These are phyloP conservation scores for Physeter macrocephalus DNA, from an alignment of 2,113 vertebrate species.

Conservation along the genomic window DNA sequence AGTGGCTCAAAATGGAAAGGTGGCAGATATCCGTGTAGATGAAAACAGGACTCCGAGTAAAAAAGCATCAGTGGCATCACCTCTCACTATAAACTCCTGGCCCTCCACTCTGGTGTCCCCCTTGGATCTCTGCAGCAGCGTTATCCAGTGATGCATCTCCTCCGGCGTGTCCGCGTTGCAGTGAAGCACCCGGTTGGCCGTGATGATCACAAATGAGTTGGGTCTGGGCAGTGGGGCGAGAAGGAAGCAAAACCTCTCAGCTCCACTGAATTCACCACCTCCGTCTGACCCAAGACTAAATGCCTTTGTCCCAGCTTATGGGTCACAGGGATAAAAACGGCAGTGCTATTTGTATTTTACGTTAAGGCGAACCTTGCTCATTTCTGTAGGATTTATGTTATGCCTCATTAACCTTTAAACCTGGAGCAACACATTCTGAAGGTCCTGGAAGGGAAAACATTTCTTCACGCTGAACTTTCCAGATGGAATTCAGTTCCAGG, in stretches of 20 bases:
- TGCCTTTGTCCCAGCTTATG: fast-evolving
- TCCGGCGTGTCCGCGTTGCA: slow-evolving; percentile 96
- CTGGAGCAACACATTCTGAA: neutral
- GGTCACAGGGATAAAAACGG: neutral
- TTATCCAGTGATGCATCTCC: slow-evolving; percentile 99
- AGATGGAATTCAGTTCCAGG: slow-evolving; percentile 16
- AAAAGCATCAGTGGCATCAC: slow-evolving; percentile 70
- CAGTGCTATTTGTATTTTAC: neutral
- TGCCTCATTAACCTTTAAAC: slow-evolving; percentile 42
- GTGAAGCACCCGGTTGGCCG: slow-evolving; percentile 95
- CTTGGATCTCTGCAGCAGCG: slow-evolving; percentile 94
- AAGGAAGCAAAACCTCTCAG: slow-evolving; percentile 29
- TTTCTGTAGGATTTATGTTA: slow-evolving; percentile 51
- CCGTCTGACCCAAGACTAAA: neutral
- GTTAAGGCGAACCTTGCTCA: neutral
- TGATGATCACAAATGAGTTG: slow-evolving; percentile 98
- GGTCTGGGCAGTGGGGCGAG: slow-evolving; percentile 79
- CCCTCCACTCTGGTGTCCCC: slow-evolving; percentile 96
- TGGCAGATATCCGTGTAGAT: fast-evolving
- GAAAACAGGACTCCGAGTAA: fast-evolving
- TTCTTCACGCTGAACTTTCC: slow-evolving; percentile 56
- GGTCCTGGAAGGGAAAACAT: slow-evolving; percentile 18
- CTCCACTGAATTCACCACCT: neutral
- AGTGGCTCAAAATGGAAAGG: neutral
- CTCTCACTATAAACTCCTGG: slow-evolving; percentile 97